Percentiles rank a stretch among this genome's conserved stretches.
phyloP scores from a whole-genome alignment of 2,888 invertebrate species.

The Mesorhabditis sp. region DNA sequence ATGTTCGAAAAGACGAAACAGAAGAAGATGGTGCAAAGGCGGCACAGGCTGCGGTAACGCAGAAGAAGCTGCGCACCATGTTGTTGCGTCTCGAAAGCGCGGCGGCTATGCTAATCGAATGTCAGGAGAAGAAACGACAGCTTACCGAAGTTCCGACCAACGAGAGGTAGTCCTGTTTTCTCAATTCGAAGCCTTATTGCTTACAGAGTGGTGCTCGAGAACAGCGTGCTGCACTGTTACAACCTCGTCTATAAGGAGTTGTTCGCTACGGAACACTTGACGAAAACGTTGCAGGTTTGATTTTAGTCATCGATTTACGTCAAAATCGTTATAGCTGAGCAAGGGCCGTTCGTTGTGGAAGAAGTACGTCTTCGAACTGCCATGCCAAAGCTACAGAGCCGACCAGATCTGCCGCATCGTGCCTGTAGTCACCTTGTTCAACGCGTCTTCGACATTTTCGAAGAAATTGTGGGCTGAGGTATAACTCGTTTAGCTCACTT shows the following conservation, averaged over 20 bases:
- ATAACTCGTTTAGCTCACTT: not conserved
- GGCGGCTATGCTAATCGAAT: slow-evolving; percentile 36
- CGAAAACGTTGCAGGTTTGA: slow-evolving; percentile 2
- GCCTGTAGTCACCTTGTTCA: not conserved
- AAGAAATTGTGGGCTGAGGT: not conserved
- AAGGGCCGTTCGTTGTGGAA: not conserved
- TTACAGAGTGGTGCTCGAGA: not conserved
- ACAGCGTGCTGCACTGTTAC: not conserved
- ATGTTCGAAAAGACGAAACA: slow-evolving; percentile 19
- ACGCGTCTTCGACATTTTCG: not conserved
- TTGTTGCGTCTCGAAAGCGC: slow-evolving; percentile 49
- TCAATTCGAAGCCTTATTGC: no score
- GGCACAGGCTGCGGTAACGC: slow-evolving; percentile 7
- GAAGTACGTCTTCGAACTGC: not conserved
- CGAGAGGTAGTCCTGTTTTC: slow-evolving; percentile 8
- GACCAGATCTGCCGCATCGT: not conserved
- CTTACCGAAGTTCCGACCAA: slow-evolving; percentile 15
- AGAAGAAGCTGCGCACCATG: slow-evolving; percentile 43
- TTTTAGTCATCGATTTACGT: not conserved
- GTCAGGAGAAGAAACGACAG: slow-evolving; percentile 26
- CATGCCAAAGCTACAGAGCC: not conserved
- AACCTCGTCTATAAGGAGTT: not conserved
- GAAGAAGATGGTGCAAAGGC: slow-evolving; percentile 24
- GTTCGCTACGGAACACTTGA: not conserved
- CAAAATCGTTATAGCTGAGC: not conserved